Conservation (phyloP, 2,797 vertebrate genomes). For the Propithecus deckenii region DNA sequence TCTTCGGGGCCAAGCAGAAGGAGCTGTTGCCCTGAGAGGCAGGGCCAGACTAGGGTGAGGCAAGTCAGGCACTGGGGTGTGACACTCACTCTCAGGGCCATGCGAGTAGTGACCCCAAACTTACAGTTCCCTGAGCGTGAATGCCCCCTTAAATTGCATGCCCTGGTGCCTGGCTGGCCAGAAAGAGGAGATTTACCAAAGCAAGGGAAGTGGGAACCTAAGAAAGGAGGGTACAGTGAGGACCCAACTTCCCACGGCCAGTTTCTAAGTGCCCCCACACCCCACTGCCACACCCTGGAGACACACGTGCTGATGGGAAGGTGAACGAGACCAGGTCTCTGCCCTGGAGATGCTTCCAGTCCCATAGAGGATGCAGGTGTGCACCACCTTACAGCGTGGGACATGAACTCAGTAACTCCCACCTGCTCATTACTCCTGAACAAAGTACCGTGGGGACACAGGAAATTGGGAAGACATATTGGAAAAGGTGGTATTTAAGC, state of each 20-base stretch:
- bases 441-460: not conserved
- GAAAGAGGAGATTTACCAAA: not conserved
- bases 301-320: not conserved
- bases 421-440: not conserved
- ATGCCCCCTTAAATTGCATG: not conserved
- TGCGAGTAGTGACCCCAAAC: not conserved
- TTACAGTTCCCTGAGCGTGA: not conserved
- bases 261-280: not conserved
- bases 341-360: not conserved
- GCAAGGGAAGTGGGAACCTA: not conserved
- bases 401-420: not conserved
- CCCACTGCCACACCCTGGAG: not conserved
- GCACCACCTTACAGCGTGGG: not conserved
- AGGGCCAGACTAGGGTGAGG: not conserved
- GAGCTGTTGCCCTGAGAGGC: not conserved
- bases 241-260: not conserved
- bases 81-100: not conserved
- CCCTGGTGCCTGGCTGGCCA: not conserved
- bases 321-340: not conserved
- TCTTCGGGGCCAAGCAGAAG: not conserved
- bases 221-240: not conserved
- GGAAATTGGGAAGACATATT: not conserved
- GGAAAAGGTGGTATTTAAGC: not conserved
- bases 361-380: not conserved
- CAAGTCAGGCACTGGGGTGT: not conserved